Conservation (phyloP, 1,140 invertebrate genomes). For the Arion vulgaris region DNA sequence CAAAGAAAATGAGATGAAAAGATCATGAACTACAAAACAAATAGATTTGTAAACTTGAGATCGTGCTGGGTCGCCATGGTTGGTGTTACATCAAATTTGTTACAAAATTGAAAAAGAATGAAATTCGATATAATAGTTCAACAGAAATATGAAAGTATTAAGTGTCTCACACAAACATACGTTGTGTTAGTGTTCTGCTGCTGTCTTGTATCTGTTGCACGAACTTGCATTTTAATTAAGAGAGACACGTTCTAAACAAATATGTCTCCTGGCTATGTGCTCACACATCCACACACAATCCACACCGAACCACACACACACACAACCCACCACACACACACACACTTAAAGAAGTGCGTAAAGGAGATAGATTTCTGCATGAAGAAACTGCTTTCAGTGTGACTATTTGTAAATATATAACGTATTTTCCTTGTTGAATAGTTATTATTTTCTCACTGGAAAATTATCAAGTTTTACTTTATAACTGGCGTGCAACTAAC, state of each 20-base stretch:
- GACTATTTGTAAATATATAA: too few species aligned
- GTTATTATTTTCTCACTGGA: too few species aligned
- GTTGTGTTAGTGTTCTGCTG: neutral
- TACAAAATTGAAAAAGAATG: neutral
- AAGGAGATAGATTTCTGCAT: too few species aligned
- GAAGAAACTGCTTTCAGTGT: too few species aligned
- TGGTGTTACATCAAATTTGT: slow-evolving; percentile 3
- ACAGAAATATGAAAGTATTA: neutral
- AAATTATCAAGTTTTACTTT: too few species aligned
- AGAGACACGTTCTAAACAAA: neutral
- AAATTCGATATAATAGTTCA: neutral
- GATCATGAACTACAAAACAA: neutral
- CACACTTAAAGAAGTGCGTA: too few species aligned
- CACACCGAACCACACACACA: too few species aligned
- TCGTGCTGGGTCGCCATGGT: neutral
- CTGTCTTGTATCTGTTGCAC: neutral
- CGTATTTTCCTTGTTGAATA: too few species aligned
- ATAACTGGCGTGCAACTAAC: too few species aligned
- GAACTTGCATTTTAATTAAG: slow-evolving; percentile 10
- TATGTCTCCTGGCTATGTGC: neutral
- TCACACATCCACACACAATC: too few species aligned
- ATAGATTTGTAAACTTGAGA: neutral
- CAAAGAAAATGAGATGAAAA: neutral
- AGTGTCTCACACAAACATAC: neutral
- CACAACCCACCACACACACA: too few species aligned